Conservation (phyloP, 2,888 invertebrate genomes). For the Platycnemis pennipes region DNA sequence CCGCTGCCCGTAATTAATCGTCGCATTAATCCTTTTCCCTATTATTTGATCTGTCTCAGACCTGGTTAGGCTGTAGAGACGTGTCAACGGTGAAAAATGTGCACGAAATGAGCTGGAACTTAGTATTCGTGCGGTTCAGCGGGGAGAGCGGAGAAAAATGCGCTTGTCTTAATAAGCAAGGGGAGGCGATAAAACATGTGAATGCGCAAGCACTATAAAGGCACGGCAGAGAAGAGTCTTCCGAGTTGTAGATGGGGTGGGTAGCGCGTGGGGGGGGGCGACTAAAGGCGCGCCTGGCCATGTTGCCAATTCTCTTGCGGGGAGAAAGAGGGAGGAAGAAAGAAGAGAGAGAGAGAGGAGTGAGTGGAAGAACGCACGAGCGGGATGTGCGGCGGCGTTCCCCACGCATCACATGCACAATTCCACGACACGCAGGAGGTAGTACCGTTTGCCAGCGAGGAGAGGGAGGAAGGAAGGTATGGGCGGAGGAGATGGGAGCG, state of each 20-base stretch:
- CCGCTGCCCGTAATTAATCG: not conserved
- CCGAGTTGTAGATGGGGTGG: too few relatives aligned
- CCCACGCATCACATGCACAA: conserved; percentile 56
- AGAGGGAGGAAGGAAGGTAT: not conserved
- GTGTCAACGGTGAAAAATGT: not conserved
- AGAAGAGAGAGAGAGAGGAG: not conserved
- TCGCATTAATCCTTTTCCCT: not conserved
- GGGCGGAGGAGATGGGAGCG: not conserved
- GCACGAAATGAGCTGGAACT: conserved; percentile 15
- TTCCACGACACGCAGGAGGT: conserved; percentile 46
- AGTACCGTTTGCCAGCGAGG: conserved; percentile 52
- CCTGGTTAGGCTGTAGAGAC: not conserved
- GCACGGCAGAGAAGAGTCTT: not conserved
- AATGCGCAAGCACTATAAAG: conserved; percentile 10
- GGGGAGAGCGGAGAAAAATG: not conserved
- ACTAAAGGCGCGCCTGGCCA: not conserved
- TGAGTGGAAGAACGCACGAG: not conserved
- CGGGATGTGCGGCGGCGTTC: not conserved
- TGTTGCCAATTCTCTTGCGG: not conserved
- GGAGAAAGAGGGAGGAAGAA: not conserved
- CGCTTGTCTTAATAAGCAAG: conserved; percentile 30
- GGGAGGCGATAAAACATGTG: conserved; percentile 27
- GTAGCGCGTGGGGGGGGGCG: not conserved
- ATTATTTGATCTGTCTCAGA: conserved; percentile 12
- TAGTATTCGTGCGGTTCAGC: conserved; percentile 21